Evolutionary conservation across 2,113 vertebrate species (phyloP).

Genomic region (Phainopepla nitens): DNA sequence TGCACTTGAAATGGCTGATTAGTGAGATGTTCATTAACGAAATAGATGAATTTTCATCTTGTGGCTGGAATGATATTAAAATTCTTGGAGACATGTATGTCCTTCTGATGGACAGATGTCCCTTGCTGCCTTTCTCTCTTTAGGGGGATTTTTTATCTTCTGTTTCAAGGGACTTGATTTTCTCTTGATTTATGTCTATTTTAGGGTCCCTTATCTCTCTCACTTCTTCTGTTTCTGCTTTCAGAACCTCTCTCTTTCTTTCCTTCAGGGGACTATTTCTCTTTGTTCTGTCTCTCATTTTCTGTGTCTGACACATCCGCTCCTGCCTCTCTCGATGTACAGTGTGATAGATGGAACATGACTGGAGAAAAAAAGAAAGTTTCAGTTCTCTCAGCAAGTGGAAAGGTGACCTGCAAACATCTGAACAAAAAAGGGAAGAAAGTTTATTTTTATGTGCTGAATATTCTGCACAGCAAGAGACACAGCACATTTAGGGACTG

Average conservation of each 20-base stretch:
- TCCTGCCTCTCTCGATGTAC: background rate
- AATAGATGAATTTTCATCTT: background rate
- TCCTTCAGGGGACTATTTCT: conserved; percentile 53
- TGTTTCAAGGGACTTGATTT: background rate
- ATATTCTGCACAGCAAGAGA: background rate
- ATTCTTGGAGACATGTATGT: background rate
- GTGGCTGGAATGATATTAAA: background rate
- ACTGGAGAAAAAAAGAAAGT: conserved; percentile 1
- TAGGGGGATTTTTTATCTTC: background rate
- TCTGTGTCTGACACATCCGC: conserved; percentile 26
- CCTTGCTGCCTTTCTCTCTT: background rate
- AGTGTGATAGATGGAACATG: conserved; percentile 44
- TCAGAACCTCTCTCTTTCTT: conserved; percentile 9
- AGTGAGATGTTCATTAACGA: background rate
- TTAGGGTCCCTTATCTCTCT: conserved; percentile 26
- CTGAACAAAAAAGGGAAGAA: background rate
- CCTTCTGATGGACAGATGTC: background rate
- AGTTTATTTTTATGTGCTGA: conserved; percentile 2
- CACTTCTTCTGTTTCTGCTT: conserved; percentile 25
- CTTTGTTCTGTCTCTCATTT: conserved; percentile 55
- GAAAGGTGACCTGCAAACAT: conserved; percentile 59
- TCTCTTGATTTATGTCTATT: conserved; percentile 42
- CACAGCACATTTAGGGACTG: background rate
- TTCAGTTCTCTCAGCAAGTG: background rate
- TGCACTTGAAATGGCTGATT: background rate